Evolutionary conservation across 2,888 invertebrate genomes (phyloP).

Genomic region (Dorcus parallelipipedus): DNA sequence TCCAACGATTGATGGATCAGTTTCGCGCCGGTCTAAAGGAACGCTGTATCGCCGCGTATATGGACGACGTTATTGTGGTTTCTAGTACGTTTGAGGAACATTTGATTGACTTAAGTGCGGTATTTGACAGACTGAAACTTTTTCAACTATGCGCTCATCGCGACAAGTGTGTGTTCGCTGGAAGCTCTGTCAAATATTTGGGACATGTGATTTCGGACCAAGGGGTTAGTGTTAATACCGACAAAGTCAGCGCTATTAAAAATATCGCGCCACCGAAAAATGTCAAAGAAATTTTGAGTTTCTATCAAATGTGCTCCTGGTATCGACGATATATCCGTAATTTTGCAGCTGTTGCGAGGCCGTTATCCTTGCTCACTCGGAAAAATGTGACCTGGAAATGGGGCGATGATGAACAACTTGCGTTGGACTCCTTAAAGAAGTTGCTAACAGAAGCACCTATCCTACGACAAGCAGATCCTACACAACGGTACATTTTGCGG

Average conservation of each 20-base stretch:
- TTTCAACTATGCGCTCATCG: constrained; percentile 24
- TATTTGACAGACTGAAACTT: constrained; percentile 19
- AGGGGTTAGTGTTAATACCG: constrained; percentile 15
- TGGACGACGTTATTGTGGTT: constrained; percentile 31
- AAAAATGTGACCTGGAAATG: constrained; percentile 21
- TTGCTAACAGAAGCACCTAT: constrained; percentile 26
- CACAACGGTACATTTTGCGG: constrained; percentile 25
- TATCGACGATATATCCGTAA: constrained; percentile 21
- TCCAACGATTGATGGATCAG: constrained; percentile 28
- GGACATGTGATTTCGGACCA: constrained; percentile 18
- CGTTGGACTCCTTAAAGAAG: constrained; percentile 24
- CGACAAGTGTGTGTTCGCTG: constrained; percentile 26
- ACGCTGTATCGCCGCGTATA: constrained; percentile 24
- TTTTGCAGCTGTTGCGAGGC: constrained; percentile 18
- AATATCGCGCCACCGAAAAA: constrained; percentile 14
- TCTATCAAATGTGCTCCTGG: constrained; percentile 23
- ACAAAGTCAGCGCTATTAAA: constrained; percentile 13
- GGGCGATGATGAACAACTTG: constrained; percentile 14
- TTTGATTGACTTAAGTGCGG: constrained; percentile 20
- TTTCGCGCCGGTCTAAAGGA: constrained; percentile 23
- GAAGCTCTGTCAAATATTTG: constrained; percentile 21
- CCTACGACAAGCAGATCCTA: constrained; percentile 22
- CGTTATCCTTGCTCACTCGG: constrained; percentile 17
- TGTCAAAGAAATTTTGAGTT: constrained; percentile 9
- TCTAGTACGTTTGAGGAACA: constrained; percentile 26